These are phyloP conservation scores for Campopleginae sp. DNA, from an alignment of 2,888 invertebrate species.

Conservation along the genomic window DNA sequence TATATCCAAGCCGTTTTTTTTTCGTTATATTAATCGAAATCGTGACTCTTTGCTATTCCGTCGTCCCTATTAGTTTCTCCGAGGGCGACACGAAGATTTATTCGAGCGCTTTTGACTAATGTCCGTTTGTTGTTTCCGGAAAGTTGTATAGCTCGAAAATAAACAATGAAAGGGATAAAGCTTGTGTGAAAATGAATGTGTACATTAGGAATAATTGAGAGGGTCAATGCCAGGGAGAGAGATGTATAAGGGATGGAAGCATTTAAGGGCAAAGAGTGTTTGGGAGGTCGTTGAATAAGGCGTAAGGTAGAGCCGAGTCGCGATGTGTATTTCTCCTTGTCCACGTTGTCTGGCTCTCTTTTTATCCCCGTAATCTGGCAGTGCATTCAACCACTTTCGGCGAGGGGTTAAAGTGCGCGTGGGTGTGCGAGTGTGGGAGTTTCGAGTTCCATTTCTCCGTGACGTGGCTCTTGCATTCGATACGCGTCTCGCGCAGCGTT, in stretches of 20 bases:
- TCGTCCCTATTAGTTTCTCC: neutral
- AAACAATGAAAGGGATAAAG: neutral
- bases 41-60: neutral
- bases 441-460: conserved; percentile 70
- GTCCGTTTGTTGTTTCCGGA: neutral
- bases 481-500: conserved; percentile 74
- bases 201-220: conserved; percentile 1
- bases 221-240: neutral
- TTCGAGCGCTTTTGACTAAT: neutral
- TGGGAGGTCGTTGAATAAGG: conserved; percentile 41
- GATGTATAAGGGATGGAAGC: conserved; percentile 11
- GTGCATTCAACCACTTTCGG: conserved; percentile 83
- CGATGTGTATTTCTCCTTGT: neutral
- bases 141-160: neutral
- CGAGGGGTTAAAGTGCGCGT: conserved; percentile 77
- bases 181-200: neutral
- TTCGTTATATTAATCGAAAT: neutral
- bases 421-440: conserved; percentile 76
- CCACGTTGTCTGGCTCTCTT: conserved; percentile 28
- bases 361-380: conserved; percentile 78
- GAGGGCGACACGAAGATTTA: neutral
- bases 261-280: conserved; percentile 47
- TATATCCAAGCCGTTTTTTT: neutral
- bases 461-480: conserved; percentile 80
- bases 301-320: conserved; percentile 32